phyloP scores from a whole-genome alignment of 2,888 invertebrate genomes.

The Ornithoptera alexandrae region DNA sequence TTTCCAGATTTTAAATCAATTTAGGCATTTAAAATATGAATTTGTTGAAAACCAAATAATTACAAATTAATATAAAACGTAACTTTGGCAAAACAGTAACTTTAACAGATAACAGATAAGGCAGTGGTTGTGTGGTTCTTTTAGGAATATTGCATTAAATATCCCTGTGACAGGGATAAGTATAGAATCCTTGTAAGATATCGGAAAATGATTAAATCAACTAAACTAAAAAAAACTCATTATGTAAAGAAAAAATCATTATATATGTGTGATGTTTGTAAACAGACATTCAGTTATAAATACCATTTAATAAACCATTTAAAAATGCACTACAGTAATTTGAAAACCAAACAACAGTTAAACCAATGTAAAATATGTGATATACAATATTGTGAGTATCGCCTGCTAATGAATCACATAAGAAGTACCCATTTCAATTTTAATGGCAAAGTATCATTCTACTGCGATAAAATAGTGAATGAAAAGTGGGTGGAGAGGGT shows the following conservation, averaged over 20 bases:
- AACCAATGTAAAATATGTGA: slow-evolving; percentile 8
- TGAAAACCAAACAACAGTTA: no score
- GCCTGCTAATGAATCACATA: slow-evolving; percentile 3
- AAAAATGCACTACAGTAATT: background rate
- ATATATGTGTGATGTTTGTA: slow-evolving; percentile 11
- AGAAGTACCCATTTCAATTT: slow-evolving; percentile 15
- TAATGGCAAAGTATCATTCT: slow-evolving; percentile 5
- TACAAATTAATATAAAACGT: no score
- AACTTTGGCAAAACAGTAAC: no score
- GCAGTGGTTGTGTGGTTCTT: no score
- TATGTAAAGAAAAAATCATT: background rate
- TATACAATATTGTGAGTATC: slow-evolving; percentile 14
- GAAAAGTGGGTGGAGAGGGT: slow-evolving; percentile 15
- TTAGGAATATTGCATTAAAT: no score
- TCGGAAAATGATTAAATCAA: background rate
- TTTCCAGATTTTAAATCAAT: no score
- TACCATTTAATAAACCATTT: slow-evolving; percentile 4
- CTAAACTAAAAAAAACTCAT: background rate
- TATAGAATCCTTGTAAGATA: background rate
- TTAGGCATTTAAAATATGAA: no score
- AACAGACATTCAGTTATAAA: background rate
- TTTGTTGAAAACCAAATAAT: no score
- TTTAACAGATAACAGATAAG: no score
- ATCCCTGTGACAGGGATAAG: no score
- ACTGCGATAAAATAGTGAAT: slow-evolving; percentile 1